Percentiles rank a stretch among this genome's conserved stretches.
Evolutionary conservation across 2,797 vertebrate species (phyloP).

Genomic region (Vipera latastei): DNA sequence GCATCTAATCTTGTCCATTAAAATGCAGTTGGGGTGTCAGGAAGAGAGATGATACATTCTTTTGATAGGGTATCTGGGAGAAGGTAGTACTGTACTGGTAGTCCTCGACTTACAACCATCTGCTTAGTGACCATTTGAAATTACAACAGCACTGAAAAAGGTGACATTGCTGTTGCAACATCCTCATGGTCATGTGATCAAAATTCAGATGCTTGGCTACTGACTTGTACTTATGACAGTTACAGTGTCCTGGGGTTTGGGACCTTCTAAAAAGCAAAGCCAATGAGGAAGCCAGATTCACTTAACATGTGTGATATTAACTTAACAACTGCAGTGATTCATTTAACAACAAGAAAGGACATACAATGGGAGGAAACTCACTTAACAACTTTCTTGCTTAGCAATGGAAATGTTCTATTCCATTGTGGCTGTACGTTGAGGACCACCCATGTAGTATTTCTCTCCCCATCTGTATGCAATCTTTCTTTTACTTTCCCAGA

Average conservation of each 20-base stretch:
- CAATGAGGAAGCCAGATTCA: too few relatives aligned
- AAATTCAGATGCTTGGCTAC: background rate
- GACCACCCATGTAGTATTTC: too few relatives aligned
- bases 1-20: background rate
- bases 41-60: background rate
- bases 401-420: background rate
- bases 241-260: background rate
- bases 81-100: background rate
- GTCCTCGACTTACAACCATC: background rate
- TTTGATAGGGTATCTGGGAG: background rate
- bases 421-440: background rate
- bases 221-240: background rate
- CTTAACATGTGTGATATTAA: too few relatives aligned
- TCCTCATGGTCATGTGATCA: background rate
- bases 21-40: background rate
- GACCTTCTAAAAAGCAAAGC: background rate
- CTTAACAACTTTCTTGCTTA: background rate
- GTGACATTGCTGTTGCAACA: background rate
- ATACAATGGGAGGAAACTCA: background rate
- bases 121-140: too few relatives aligned
- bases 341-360: background rate
- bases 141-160: background rate
- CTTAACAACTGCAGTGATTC: background rate
- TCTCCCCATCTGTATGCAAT: too few relatives aligned
- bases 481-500: background rate